Conservation (phyloP, 2,888 invertebrate genomes). For the Creontiades dilutus region DNA sequence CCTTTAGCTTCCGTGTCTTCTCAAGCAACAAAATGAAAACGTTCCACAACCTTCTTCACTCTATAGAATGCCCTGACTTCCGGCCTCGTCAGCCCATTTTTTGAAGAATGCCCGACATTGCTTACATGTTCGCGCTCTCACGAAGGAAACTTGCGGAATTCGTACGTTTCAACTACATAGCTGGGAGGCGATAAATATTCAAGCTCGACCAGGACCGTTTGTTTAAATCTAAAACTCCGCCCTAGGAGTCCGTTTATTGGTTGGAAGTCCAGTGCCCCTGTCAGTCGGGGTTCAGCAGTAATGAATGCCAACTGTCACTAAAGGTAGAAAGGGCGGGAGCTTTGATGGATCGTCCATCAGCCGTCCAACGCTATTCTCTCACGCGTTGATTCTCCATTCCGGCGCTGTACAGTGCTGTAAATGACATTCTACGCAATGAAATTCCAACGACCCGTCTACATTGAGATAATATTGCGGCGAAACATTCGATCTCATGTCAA, state of each 20-base stretch:
- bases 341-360: slow-evolving; percentile 27
- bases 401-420: neutral
- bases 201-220: neutral
- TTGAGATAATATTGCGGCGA: too few relatives aligned
- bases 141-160: neutral
- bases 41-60: too few relatives aligned
- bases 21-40: too few relatives aligned
- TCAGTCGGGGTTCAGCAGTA: slow-evolving; percentile 3
- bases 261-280: neutral
- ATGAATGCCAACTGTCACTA: slow-evolving; percentile 42
- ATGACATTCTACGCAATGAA: neutral
- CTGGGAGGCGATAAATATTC: slow-evolving; percentile 23
- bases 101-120: neutral
- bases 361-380: neutral
- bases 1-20: too few relatives aligned
- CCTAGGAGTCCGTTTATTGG: slow-evolving; percentile 34
- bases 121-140: neutral
- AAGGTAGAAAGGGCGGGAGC: neutral
- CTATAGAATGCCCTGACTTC: too few relatives aligned
- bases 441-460: neutral
- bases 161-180: neutral
- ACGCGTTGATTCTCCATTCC: neutral
- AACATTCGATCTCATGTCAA: too few relatives aligned
- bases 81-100: too few relatives aligned
- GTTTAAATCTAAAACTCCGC: slow-evolving; percentile 4